Evolutionary conservation across 2,888 invertebrate genomes (phyloP), one percentile per base, ranked within the genome.

Genomic region (Tiliacea citrago): DNA sequence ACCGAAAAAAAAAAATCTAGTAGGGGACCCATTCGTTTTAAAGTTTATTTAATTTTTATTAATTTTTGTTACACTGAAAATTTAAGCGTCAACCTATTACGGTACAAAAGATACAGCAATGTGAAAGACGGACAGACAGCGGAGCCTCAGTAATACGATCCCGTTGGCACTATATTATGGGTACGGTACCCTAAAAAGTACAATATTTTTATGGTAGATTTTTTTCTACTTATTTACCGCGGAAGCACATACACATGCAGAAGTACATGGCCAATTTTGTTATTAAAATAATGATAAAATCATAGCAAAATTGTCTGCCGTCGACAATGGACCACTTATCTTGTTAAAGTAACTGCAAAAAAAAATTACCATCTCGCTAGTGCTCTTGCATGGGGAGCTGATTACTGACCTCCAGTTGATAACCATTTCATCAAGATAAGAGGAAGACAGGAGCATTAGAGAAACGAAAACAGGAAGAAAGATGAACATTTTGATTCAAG

Each of bases 241-340:
- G 65, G 78, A 82, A 82, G 47, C 16, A 66, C 16, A 68, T 42
- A 60, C 47, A 55, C 39, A 35, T 53, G 57, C 13, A 53, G 42
- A 47, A 24, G 62, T 51, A 62, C 80, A 67, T 63, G 16, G 45
- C 49, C 73, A 67, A 78, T 83, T 86, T 74, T n/a, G 73, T 74
- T 75, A 87, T 86, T 86, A 87, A 55, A 66, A 71, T 86, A 81
- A 86, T 87, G 81, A 86, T 75, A 68, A 79, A 87, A 86, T 87
- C 68, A 74, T 73, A 42, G 65, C 66, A 67, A 78, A 72, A 57
- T 75, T 68, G 75, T 73, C 83, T 73, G 39, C 67, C 61, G 70
- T 57, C 76, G 73, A 75, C 73, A 84, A 86, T 84, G 62, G 61
- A 18, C 68, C 81, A 66, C 84, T 84, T 76, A 86, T 69, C 63